Conservation (phyloP, 37 sponge, comb jelly and placozoan species). For the Aplysina aerophoba region DNA sequence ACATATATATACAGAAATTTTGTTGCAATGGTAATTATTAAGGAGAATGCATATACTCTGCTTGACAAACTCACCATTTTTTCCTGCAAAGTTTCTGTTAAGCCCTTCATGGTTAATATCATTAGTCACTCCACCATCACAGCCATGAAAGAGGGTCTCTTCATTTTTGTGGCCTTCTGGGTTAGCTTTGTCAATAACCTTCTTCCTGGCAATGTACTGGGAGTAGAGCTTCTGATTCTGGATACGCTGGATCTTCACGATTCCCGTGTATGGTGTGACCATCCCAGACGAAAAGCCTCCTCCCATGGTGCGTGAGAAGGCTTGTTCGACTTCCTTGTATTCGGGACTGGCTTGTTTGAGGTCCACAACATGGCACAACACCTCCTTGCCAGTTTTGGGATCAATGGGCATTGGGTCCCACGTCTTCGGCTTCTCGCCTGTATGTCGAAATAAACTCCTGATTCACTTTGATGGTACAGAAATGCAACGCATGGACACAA, state of each 20-base stretch:
- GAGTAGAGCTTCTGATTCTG: constrained; percentile 28
- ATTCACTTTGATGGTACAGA: too few species aligned
- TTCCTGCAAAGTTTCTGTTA: constrained; percentile 36
- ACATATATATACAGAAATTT: background rate
- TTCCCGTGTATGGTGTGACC: background rate
- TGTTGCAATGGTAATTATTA: too few species aligned
- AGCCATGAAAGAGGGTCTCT: constrained; percentile 33
- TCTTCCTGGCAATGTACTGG: constrained; percentile 29
- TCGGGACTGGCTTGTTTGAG: background rate
- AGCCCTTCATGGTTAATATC: constrained; percentile 19
- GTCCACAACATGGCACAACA: background rate
- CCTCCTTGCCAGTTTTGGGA: background rate
- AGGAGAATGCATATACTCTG: too few species aligned
- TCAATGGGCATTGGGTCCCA: constrained; percentile 16
- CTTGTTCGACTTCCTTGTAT: constrained; percentile 7
- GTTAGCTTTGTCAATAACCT: constrained; percentile 29
- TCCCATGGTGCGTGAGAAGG: constrained; percentile 41
- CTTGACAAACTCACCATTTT: constrained; percentile 8
- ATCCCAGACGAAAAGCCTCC: background rate
- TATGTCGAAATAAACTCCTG: background rate
- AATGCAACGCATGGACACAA: too few species aligned
- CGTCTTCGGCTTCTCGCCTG: background rate
- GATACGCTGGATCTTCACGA: constrained; percentile 45
- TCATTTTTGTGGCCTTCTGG: background rate
- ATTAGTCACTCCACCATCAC: background rate